Conservation (phyloP, 1,140 invertebrate species). For the Drosophila bocqueti region DNA sequence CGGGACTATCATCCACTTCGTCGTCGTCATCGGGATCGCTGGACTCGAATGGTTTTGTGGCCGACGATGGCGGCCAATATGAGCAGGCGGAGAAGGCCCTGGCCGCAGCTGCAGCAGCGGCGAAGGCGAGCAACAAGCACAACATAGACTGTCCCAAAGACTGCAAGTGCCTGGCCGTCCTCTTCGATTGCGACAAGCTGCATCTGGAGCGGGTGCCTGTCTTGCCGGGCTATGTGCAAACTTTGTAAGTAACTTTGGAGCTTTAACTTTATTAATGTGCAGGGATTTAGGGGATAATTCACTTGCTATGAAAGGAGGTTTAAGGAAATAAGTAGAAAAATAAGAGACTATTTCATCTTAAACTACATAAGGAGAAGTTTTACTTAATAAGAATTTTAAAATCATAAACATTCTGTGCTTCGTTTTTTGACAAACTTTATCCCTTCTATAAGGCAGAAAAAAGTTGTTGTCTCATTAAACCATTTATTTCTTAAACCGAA, state of each 20-base stretch:
- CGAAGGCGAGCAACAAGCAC: conserved; percentile 55
- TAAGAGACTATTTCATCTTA: no score
- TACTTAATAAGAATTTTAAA: no score
- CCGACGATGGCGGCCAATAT: conserved; percentile 77
- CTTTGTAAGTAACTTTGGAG: conserved; percentile 85
- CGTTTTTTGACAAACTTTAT: no score
- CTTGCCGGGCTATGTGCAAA: conserved; percentile 86
- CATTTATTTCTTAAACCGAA: not conserved
- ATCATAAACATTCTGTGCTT: no score
- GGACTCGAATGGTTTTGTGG: conserved; percentile 78
- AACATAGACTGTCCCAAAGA: conserved; percentile 86
- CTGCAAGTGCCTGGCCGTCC: conserved; percentile 87
- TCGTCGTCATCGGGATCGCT: conserved; percentile 60
- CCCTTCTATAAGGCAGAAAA: no score
- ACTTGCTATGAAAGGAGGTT: not conserved
- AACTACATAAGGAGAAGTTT: no score
- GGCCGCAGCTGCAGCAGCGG: conserved; percentile 52
- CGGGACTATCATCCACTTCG: not conserved
- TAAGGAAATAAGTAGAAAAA: not conserved
- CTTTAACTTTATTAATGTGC: not conserved
- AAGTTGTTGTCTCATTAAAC: not conserved
- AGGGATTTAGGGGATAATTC: not conserved
- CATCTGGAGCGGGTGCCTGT: conserved; percentile 87
- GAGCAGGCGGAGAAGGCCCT: conserved; percentile 73
- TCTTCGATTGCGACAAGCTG: conserved; percentile 87